Evolutionary conservation across 1,140 invertebrate genomes (phyloP), one percentile per base, ranked within the genome.

Genomic region (Elysia chlorotica): DNA sequence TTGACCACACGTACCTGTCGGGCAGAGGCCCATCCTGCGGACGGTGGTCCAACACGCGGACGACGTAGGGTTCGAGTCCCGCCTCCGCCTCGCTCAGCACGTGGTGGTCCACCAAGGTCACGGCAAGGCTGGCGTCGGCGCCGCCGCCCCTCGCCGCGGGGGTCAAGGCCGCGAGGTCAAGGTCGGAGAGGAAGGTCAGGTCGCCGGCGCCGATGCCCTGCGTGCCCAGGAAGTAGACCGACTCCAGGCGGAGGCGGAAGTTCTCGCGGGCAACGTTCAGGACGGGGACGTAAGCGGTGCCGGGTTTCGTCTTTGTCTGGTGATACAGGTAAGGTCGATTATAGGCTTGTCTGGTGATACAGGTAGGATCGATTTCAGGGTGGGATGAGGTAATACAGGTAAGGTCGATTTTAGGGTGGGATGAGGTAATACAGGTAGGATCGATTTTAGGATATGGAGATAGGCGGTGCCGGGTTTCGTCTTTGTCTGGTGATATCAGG

Each of bases 101-200:
- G 25, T 70, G 67, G 35, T 70, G 67, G 67, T 70, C 67, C 4
- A 70, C 67, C 33, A 70, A 59, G 4, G 53, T 70, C 10, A 37
- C 67, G 1, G n/a, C 30, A 25, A 70, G 38, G 19, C 31, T 59
- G 31, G 59, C 48, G n/a, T 30, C 67, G 30, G 53, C 65, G 2
- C 25, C 36, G 6, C 36, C n/a, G n/a, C n/a, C n/a, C n/a, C n/a
- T n/a, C n/a, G n/a, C n/a, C n/a, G n/a, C n/a, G n/a, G n/a, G 1
- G 2, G 31, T 67, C 28, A 67, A 25, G 25, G 41, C 25, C n/a
- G 17, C 2, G 1, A 67, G 65, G 41, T 67, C 65, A 56, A 67
- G 65, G 41, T 67, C 65, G 41, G 31, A 28, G 5, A 54, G 2
- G 36, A 67, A 67, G 2, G 36, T 54, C 25, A 67, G 65, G 48